These are phyloP conservation scores for Notamacropus eugenii DNA, from an alignment of 2,797 vertebrate genomes.

Conservation along the genomic window DNA sequence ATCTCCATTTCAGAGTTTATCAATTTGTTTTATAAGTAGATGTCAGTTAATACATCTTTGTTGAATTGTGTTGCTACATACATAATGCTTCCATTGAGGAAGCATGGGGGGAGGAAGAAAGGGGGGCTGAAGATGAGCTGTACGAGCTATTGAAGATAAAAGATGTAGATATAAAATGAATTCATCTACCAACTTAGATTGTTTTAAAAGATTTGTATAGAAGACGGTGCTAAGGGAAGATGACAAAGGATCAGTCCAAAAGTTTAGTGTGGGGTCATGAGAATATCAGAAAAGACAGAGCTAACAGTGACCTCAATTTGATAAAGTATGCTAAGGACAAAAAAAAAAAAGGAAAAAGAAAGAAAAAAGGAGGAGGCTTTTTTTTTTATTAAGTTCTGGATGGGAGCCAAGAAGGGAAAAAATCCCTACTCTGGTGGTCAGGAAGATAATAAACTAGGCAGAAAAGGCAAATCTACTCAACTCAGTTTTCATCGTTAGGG, in stretches of 20 bases:
- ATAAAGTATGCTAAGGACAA: not conserved
- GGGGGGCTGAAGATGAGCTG: not conserved
- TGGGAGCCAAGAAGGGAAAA: not conserved
- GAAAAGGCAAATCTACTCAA: not conserved
- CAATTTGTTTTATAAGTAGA: slow-evolving; percentile 3
- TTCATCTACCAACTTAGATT: not conserved
- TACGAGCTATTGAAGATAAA: not conserved
- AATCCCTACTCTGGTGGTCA: not conserved
- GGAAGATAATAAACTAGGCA: not conserved
- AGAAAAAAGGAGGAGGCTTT: too few relatives aligned
- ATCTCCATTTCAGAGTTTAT: not conserved
- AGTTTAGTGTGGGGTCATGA: not conserved
- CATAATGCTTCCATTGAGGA: not conserved
- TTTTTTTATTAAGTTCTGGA: not conserved
- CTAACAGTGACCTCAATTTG: not conserved
- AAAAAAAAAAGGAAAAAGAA: not conserved
- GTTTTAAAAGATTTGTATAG: not conserved
- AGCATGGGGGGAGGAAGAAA: not conserved
- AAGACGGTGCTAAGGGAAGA: not conserved
- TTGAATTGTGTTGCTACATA: not conserved
- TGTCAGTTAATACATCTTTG: not conserved
- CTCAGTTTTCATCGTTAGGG: not conserved
- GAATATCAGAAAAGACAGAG: not conserved
- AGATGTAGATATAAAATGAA: not conserved
- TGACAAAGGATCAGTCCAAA: not conserved